Evolutionary conservation across 2,888 invertebrate species (phyloP).

Genomic region (Drosophila siamana): DNA sequence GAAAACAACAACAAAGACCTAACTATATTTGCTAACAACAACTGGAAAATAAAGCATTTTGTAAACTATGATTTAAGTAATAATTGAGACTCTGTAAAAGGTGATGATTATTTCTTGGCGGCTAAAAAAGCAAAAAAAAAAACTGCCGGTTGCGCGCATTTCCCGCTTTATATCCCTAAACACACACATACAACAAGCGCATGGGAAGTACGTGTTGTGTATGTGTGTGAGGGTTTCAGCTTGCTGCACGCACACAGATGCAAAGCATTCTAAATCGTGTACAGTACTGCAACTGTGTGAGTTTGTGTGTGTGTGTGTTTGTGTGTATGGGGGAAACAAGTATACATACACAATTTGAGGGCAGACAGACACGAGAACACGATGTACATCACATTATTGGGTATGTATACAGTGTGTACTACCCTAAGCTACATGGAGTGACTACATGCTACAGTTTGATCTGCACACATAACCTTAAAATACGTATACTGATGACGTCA

Average conservation of each 20-base stretch:
- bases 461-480: constrained; percentile 42
- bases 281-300: constrained; percentile 39
- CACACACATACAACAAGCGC: constrained; percentile 19
- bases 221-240: constrained; percentile 36
- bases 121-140: constrained; percentile 5
- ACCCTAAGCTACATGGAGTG: constrained; percentile 2
- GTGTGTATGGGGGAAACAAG: constrained; percentile 50
- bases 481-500: constrained; percentile 43
- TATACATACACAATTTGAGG: constrained; percentile 65
- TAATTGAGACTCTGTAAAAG: constrained; percentile 9
- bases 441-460: constrained; percentile 9
- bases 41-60: constrained; percentile 72
- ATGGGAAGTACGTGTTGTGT: constrained; percentile 12
- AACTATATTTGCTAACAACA: constrained; percentile 41
- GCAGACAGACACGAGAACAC: constrained; percentile 32
- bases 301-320: constrained; percentile 25
- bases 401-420: neutral
- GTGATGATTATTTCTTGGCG: constrained; percentile 19
- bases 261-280: constrained; percentile 12
- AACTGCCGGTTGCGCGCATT: constrained; percentile 59
- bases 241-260: constrained; percentile 11
- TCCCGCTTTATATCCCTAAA: constrained; percentile 63
- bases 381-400: neutral
- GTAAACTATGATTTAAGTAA: constrained; percentile 63
- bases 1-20: constrained; percentile 41